Percentiles rank a stretch among this genome's conserved stretches.
Evolutionary conservation across 2,113 vertebrate genomes (phyloP).

Genomic region (Pseudopipra pipra): DNA sequence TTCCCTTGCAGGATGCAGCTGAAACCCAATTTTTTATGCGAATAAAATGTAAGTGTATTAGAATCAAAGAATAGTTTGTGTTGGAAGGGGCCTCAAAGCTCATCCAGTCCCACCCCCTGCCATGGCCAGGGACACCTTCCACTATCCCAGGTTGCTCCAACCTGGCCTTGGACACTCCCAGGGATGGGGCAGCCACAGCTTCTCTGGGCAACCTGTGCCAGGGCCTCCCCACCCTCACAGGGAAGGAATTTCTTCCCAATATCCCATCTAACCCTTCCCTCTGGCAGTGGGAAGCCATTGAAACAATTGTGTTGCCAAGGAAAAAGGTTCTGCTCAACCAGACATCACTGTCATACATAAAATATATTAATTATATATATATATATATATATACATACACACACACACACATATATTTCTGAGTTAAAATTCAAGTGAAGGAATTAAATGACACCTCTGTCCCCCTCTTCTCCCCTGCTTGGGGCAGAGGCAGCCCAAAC

Average conservation of each 20-base stretch:
- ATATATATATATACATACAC: fast-evolving
- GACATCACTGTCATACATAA: not conserved
- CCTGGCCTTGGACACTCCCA: fast-evolving
- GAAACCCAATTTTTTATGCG: not conserved
- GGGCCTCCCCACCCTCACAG: not conserved
- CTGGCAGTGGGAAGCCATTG: not conserved
- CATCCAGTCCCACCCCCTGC: fast-evolving
- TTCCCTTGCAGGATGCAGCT: not conserved
- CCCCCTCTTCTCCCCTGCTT: not conserved
- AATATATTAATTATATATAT: not conserved
- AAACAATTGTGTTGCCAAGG: not conserved
- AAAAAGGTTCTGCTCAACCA: not conserved
- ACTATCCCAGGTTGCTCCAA: fast-evolving
- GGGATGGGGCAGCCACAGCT: not conserved
- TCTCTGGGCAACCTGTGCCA: not conserved
- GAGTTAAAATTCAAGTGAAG: not conserved
- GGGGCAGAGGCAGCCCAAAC: not conserved
- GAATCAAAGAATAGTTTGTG: not conserved
- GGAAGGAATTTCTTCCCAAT: not conserved
- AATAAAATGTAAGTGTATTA: not conserved
- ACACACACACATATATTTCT: too few species aligned
- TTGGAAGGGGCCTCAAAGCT: fast-evolving
- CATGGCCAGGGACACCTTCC: fast-evolving
- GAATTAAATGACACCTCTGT: not conserved
- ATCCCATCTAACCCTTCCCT: not conserved